Percentiles rank a stretch among this genome's conserved stretches.
Evolutionary conservation across 2,113 vertebrate species (phyloP).

Genomic region (Cephalopterus ornatus): DNA sequence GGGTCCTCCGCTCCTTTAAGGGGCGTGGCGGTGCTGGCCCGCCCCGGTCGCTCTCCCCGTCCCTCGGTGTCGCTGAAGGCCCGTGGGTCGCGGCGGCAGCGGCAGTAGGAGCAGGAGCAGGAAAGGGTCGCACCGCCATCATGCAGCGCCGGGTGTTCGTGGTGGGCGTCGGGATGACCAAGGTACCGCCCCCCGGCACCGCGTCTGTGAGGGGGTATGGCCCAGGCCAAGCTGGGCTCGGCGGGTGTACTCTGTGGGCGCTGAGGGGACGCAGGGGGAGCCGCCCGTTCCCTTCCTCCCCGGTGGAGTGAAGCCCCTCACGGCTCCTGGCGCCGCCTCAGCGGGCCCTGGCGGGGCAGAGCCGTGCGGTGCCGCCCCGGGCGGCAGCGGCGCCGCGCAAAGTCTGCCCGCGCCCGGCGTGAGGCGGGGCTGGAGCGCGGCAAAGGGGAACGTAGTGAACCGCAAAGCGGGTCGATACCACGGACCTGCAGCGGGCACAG

Average conservation of each 20-base stretch:
- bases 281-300: neutral
- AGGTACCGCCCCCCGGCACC: constrained; percentile 75
- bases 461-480: rapidly evolving
- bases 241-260: neutral
- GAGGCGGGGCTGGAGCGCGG: neutral
- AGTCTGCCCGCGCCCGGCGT: neutral
- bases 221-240: neutral
- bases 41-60: too few relatives aligned
- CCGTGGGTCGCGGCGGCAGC: neutral
- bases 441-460: neutral
- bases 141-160: constrained; percentile 78
- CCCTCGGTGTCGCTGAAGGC: neutral
- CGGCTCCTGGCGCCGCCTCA: rapidly evolving
- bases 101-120: rapidly evolving
- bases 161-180: constrained; percentile 96
- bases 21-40: rapidly evolving
- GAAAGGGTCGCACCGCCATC: rapidly evolving
- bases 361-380: neutral
- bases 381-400: neutral
- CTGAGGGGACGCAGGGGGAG: neutral
- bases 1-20: neutral
- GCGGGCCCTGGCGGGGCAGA: rapidly evolving
- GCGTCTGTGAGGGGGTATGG: neutral
- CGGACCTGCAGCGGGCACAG: rapidly evolving
- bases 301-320: neutral